Percentiles rank a stretch among this genome's conserved stretches.
phyloP scores from a whole-genome alignment of 1,140 invertebrate genomes.

The Aleiodes sp. region DNA sequence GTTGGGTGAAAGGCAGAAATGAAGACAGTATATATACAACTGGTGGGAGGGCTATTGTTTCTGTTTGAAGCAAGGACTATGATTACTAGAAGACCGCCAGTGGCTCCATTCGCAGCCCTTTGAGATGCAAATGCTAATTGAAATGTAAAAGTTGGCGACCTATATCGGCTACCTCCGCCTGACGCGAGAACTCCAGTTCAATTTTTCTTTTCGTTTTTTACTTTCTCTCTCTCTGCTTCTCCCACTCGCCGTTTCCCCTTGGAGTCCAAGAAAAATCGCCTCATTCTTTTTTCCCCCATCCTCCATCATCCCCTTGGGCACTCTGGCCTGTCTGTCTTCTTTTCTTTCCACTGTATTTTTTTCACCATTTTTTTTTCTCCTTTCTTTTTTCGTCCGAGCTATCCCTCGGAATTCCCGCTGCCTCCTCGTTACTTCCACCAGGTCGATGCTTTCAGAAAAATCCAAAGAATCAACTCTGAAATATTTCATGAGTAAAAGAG shows the following conservation, averaged over 20 bases:
- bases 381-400: neutral
- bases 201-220: constrained; percentile 4
- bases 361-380: constrained; percentile 1
- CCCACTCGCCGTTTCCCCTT: neutral
- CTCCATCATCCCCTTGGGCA: constrained; percentile 3
- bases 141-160: constrained; percentile 45
- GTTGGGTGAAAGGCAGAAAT: neutral
- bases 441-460: constrained; percentile 27
- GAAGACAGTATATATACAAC: neutral
- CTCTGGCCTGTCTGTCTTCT: constrained; percentile 2
- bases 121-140: constrained; percentile 48
- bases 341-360: neutral
- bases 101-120: constrained; percentile 38
- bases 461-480: constrained; percentile 27
- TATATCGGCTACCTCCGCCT: constrained; percentile 35
- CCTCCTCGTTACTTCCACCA: constrained; percentile 26
- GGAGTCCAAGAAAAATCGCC: constrained; percentile 15
- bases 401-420: constrained; percentile 22
- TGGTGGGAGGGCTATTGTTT: constrained; percentile 37
- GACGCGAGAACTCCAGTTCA: constrained; percentile 5
- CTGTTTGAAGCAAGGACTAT: constrained; percentile 39
- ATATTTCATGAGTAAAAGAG: neutral
- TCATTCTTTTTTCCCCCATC: constrained; percentile 4
- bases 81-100: constrained; percentile 33
- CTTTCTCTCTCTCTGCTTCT: neutral